Evolutionary conservation across 2,113 vertebrate genomes (phyloP), one percentile per base, ranked within the genome.

Genomic region (Anguilla japonica): DNA sequence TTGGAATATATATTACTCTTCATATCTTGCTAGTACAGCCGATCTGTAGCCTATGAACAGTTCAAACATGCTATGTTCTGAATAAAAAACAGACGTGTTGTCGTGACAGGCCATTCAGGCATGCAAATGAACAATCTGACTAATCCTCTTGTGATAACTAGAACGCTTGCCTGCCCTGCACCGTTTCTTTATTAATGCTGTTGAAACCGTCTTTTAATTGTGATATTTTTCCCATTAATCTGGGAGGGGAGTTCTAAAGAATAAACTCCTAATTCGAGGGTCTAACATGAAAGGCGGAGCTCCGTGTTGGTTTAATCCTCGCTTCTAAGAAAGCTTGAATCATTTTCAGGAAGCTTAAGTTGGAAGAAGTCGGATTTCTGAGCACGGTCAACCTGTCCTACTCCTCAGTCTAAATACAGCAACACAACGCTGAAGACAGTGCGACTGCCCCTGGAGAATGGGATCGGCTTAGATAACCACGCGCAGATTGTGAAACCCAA

Each of bases 281-380:
- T 26, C 26, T 34, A 11, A 60, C 78, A 22, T 0, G 34, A 20
- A 81, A 75, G 88, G 85, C 89, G 93, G 92, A 86, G 89, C 89
- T 79, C 11, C 53, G 53, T 84, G 63, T 78, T 41, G 79, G n/a
- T 18, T 34, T 60, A 26, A 2, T 88, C 93, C 88, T 93, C 92
- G 93, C 93, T 92, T 90, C 81, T 90, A 83, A 87, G 83, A 90
- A 43, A 79, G 82, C 75, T 53, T 40, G 91, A 91, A 88, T 90
- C 88, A 93, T 91, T 92, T 91, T 86, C 94, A 94, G 93, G 94
- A 92, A 75, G 91, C 86, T 81, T 88, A 88, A 90, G 85, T 89
- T 57, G 78, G 63, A 83, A 83, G 34, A 46, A 85, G 34, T 53
- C n/a, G 7, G 18, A 22, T 41, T 67, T 57, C 46, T 34, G 5